Percentiles rank a stretch among this genome's conserved stretches.
phyloP scores from a whole-genome alignment of 2,113 vertebrate genomes.

The Scortum barcoo region DNA sequence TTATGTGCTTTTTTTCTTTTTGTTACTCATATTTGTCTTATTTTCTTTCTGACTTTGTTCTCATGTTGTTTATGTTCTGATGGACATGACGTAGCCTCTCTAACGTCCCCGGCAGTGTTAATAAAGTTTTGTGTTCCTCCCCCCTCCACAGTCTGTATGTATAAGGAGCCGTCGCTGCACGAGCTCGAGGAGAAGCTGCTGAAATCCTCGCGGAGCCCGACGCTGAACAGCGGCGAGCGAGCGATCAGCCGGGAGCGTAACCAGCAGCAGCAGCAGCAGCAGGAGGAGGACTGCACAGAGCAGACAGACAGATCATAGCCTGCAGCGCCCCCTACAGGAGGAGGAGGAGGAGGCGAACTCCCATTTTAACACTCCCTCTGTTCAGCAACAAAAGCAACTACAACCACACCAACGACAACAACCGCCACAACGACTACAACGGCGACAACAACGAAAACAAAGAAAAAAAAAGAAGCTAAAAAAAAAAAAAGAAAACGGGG shows the following conservation, averaged over 20 bases:
- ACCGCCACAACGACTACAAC: slow-evolving; percentile 42
- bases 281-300: slow-evolving; percentile 89
- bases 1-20: no score
- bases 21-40: no score
- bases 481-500: slow-evolving; percentile 33
- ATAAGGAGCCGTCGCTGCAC: slow-evolving; percentile 98
- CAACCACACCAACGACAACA: slow-evolving; percentile 55
- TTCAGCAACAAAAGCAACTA: slow-evolving; percentile 61
- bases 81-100: not conserved
- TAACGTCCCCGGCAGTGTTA: not conserved
- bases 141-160: slow-evolving; percentile 93
- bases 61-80: not conserved
- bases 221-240: slow-evolving; percentile 91
- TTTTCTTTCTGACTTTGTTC: not conserved
- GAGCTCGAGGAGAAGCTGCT: slow-evolving; percentile 97
- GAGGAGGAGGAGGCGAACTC: slow-evolving; percentile 60
- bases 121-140: not conserved
- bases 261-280: slow-evolving; percentile 79
- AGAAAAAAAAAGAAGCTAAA: slow-evolving; percentile 54
- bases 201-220: slow-evolving; percentile 94
- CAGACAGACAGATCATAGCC: slow-evolving; percentile 81
- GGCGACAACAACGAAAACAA: slow-evolving; percentile 43
- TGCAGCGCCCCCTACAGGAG: slow-evolving; percentile 59
- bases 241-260: slow-evolving; percentile 84
- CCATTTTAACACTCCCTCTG: slow-evolving; percentile 69